Conservation (phyloP, 2,113 vertebrate genomes). For the Ochotona princeps region DNA sequence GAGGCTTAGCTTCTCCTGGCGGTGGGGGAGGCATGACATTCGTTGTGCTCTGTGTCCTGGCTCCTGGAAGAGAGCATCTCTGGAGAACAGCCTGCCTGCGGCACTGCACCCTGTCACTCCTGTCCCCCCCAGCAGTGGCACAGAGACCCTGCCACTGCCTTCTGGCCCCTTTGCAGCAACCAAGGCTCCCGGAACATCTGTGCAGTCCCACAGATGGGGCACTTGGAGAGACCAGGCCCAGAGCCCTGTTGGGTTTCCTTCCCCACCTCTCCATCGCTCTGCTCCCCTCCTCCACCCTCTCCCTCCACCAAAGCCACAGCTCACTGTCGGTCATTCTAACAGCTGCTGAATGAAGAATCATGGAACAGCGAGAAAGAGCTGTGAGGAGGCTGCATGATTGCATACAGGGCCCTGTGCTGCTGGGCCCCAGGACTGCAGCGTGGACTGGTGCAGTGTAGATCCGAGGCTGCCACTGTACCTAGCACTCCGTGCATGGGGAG, state of each 20-base stretch:
- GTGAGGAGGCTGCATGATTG: too few relatives aligned
- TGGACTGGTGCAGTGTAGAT: neutral
- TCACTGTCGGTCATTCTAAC: too few relatives aligned
- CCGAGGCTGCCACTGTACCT: too few relatives aligned
- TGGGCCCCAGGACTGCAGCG: too few relatives aligned
- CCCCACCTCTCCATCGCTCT: neutral
- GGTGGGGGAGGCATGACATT: neutral
- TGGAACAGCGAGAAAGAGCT: neutral
- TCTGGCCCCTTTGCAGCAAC: neutral
- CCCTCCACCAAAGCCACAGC: neutral
- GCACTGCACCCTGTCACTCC: neutral
- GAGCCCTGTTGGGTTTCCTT: neutral
- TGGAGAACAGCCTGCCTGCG: neutral
- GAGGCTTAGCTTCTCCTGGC: neutral
- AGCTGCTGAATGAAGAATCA: neutral
- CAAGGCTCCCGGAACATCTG: neutral
- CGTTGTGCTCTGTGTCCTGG: accelerated
- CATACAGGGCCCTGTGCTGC: too few relatives aligned
- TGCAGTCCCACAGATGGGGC: neutral
- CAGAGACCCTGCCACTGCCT: too few relatives aligned
- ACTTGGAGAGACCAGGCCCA: neutral
- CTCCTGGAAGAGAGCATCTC: neutral
- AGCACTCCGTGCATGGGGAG: too few relatives aligned
- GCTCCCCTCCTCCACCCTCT: too few relatives aligned
- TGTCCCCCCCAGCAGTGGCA: neutral